These are phyloP conservation scores for Halocynthia aurantium DNA, from an alignment of 23 tunicate genomes.

Conservation along the genomic window DNA sequence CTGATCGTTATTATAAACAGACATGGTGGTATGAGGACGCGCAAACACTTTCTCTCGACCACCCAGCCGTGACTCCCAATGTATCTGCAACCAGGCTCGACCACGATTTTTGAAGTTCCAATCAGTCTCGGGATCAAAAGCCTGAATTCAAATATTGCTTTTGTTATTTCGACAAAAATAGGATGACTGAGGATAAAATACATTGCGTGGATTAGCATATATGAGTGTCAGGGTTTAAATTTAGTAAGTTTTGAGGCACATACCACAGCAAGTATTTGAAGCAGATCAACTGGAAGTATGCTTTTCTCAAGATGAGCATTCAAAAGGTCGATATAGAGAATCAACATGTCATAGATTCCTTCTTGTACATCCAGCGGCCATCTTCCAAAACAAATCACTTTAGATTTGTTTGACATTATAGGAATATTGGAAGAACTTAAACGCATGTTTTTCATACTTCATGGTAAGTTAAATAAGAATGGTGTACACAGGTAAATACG, in stretches of 20 bases:
- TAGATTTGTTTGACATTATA: no score
- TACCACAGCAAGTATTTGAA: constrained; percentile 39
- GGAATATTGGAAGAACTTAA: no score
- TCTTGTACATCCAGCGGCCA: constrained; percentile 79
- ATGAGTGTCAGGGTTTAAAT: no score
- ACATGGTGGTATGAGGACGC: constrained; percentile 23
- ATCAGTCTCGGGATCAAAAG: constrained; percentile 58
- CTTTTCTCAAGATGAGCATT: constrained; percentile 34
- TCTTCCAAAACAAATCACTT: constrained; percentile 15
- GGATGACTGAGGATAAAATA: neutral
- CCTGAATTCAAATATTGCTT: constrained; percentile 20
- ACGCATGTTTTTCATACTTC: no score
- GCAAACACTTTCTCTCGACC: constrained; percentile 62
- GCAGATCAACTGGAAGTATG: constrained; percentile 48
- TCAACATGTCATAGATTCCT: constrained; percentile 70
- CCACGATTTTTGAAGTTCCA: constrained; percentile 64
- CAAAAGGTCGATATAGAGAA: constrained; percentile 55
- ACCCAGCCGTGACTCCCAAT: constrained; percentile 47
- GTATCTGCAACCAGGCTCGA: constrained; percentile 39
- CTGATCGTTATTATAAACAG: constrained; percentile 16
- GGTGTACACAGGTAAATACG: no score
- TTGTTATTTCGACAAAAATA: neutral
- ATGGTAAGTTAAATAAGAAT: no score
- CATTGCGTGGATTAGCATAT: neutral
- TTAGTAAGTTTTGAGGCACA: no score